These are phyloP conservation scores for Pteria penguin DNA, from an alignment of 2,888 invertebrate genomes.

Conservation along the genomic window DNA sequence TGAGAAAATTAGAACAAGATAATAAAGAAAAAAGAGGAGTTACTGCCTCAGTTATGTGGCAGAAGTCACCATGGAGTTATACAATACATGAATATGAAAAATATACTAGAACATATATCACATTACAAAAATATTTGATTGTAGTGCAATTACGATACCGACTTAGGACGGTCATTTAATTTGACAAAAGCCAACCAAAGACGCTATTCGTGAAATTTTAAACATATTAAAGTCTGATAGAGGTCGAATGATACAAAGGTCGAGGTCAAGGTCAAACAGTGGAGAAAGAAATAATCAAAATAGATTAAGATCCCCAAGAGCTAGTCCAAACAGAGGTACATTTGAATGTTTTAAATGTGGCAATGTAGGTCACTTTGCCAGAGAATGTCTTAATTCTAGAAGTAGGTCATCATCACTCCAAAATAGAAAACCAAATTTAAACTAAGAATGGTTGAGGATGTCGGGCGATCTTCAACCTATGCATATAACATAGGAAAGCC, in stretches of 20 bases:
- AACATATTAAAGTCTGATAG: not conserved
- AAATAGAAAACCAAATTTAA: not conserved
- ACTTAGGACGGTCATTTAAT: too few species aligned
- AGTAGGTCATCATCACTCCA: not conserved
- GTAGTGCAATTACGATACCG: too few species aligned
- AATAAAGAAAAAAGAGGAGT: not conserved
- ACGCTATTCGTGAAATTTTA: not conserved
- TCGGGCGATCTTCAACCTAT: not conserved
- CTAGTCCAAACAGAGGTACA: not conserved
- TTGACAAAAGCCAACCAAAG: too few species aligned
- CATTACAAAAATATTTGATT: too few species aligned
- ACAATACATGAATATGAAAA: too few species aligned
- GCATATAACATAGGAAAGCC: not conserved
- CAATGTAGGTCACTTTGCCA: conserved; percentile 5
- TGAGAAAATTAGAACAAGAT: not conserved
- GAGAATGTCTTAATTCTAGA: conserved; percentile 12
- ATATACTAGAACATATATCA: too few species aligned
- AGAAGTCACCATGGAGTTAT: too few species aligned
- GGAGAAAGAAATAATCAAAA: too few species aligned
- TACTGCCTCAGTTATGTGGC: too few species aligned
- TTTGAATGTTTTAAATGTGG: not conserved
- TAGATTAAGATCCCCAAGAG: too few species aligned
- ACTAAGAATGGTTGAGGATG: not conserved
- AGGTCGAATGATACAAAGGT: not conserved
- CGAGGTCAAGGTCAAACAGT: not conserved